A percentile compares a stretch with the other conserved stretches of the same genome.
These are phyloP conservation scores for Alviniconcha strummeri DNA, from an alignment of 2,888 invertebrate genomes.

Conservation along the genomic window DNA sequence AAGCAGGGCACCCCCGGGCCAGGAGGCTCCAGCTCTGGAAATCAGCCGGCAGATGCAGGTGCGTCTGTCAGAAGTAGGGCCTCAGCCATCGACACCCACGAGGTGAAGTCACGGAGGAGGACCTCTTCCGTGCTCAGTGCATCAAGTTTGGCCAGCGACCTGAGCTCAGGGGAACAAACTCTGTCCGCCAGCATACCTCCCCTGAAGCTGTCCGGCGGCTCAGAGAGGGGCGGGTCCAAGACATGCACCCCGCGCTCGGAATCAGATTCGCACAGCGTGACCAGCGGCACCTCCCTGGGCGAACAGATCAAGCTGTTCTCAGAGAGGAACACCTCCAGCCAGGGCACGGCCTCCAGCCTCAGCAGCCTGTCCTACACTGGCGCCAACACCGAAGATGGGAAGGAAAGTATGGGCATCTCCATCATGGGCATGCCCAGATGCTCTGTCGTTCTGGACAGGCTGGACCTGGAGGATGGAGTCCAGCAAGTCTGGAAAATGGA, in stretches of 20 bases:
- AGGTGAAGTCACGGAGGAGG: background rate
- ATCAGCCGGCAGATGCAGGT: too few species aligned
- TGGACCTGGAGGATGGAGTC: conserved; percentile 34
- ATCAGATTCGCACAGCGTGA: conserved; percentile 31
- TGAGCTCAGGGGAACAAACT: conserved; percentile 11
- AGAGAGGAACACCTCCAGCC: conserved; percentile 6
- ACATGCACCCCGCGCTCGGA: conserved; percentile 16
- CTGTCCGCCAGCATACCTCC: conserved; percentile 2
- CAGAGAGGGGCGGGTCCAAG: background rate
- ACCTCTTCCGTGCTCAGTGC: background rate
- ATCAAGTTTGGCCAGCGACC: background rate
- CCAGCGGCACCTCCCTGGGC: conserved; percentile 40
- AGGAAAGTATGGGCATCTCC: background rate
- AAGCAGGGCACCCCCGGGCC: background rate
- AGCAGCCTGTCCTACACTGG: background rate
- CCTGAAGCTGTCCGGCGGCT: background rate
- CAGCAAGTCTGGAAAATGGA: conserved; percentile 10
- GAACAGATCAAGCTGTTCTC: conserved; percentile 37
- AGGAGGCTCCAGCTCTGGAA: background rate
- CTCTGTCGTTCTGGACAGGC: conserved; percentile 42
- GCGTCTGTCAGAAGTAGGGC: too few species aligned
- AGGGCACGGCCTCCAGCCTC: background rate
- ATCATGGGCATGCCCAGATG: conserved; percentile 25
- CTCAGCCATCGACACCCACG: background rate
- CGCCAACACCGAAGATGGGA: background rate